phyloP scores from a whole-genome alignment of 1,140 invertebrate species.

The Eriosoma lanigerum region DNA sequence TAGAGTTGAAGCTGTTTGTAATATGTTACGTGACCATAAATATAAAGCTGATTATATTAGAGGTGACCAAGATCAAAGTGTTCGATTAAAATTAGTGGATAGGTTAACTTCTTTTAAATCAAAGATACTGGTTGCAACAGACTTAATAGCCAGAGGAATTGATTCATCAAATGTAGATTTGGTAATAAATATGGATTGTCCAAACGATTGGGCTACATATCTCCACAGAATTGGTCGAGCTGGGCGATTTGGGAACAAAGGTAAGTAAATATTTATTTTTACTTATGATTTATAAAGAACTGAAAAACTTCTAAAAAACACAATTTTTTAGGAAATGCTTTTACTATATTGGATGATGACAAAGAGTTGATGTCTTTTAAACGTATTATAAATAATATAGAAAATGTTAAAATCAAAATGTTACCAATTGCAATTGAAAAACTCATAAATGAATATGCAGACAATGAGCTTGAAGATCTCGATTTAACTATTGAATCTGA shows the following conservation, averaged over 20 bases:
- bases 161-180: slow-evolving; percentile 91
- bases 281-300: neutral
- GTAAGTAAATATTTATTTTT: slow-evolving; percentile 57
- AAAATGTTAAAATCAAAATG: slow-evolving; percentile 32
- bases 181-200: slow-evolving; percentile 89
- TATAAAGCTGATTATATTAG: slow-evolving; percentile 74
- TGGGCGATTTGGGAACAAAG: slow-evolving; percentile 82
- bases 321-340: slow-evolving; percentile 26
- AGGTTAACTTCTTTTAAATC: slow-evolving; percentile 65
- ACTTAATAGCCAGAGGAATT: slow-evolving; percentile 83
- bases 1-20: slow-evolving; percentile 71
- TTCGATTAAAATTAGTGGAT: slow-evolving; percentile 73
- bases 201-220: slow-evolving; percentile 82
- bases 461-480: slow-evolving; percentile 37
- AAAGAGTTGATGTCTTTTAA: slow-evolving; percentile 45
- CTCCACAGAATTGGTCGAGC: slow-evolving; percentile 93
- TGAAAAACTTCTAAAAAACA: neutral
- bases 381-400: slow-evolving; percentile 40
- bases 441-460: slow-evolving; percentile 35
- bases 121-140: slow-evolving; percentile 86
- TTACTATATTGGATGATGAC: slow-evolving; percentile 50
- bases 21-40: slow-evolving; percentile 68
- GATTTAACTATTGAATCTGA: slow-evolving; percentile 4
- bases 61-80: slow-evolving; percentile 75
- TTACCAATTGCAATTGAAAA: slow-evolving; percentile 37